These are phyloP conservation scores for Pteruthius melanotis DNA, from an alignment of 2,113 vertebrate species.

Conservation along the genomic window DNA sequence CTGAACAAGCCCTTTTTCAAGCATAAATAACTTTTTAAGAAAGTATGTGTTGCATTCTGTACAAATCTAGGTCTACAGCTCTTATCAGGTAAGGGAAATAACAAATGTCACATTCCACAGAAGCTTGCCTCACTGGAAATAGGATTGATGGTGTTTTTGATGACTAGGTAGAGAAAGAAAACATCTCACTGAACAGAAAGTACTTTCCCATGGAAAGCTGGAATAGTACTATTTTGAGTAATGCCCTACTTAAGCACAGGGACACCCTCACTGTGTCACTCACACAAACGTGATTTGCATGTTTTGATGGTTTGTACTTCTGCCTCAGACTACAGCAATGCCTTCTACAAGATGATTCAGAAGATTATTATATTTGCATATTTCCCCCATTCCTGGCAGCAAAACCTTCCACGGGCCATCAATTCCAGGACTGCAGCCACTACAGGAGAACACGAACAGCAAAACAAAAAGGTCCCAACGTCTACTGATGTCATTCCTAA, in stretches of 20 bases:
- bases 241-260: constrained; percentile 53
- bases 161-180: constrained; percentile 63
- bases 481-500: background rate
- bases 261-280: constrained; percentile 61
- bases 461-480: background rate
- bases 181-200: constrained; percentile 62
- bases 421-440: background rate
- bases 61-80: background rate
- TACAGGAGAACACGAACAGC: background rate
- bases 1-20: background rate
- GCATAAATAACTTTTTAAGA: background rate
- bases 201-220: constrained; percentile 65
- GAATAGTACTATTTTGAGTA: constrained; percentile 63
- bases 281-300: constrained; percentile 30
- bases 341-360: constrained; percentile 20
- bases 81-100: constrained; percentile 35
- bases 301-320: background rate
- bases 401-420: background rate
- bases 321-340: background rate
- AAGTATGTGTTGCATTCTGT: background rate
- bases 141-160: constrained; percentile 59
- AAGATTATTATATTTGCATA: constrained; percentile 4
- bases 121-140: constrained; percentile 29
- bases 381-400: background rate
- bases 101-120: constrained; percentile 32